These are phyloP conservation scores for Leptobrachium ailaonicum DNA, from an alignment of 2,113 vertebrate species.

Conservation along the genomic window DNA sequence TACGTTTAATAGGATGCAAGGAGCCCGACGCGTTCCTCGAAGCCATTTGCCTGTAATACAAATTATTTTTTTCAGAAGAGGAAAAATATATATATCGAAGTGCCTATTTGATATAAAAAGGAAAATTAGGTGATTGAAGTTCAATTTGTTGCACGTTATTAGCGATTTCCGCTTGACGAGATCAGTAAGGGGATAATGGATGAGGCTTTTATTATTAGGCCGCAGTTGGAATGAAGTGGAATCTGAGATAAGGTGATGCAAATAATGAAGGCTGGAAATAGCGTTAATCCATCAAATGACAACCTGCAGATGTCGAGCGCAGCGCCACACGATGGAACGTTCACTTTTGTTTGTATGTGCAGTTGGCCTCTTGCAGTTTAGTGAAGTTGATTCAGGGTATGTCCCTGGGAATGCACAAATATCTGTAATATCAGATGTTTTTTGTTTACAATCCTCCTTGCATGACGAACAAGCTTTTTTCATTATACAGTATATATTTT, in stretches of 20 bases:
- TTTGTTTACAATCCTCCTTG: too few species aligned
- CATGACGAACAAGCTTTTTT: too few species aligned
- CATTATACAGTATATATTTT: too few species aligned
- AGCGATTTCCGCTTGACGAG: slow-evolving; percentile 97
- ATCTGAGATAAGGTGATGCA: slow-evolving; percentile 99
- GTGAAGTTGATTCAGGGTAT: too few species aligned
- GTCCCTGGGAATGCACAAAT: too few species aligned
- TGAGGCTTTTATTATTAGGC: slow-evolving; percentile 99
- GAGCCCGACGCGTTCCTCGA: slow-evolving; percentile 77
- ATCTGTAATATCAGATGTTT: too few species aligned
- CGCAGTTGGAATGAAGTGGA: slow-evolving; percentile 97
- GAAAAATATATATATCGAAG: slow-evolving; percentile 67
- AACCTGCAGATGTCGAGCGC: slow-evolving; percentile 33
- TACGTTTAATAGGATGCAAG: slow-evolving; percentile 79
- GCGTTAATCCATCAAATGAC: slow-evolving; percentile 90
- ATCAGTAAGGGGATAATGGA: slow-evolving; percentile 97
- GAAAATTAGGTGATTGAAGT: slow-evolving; percentile 97
- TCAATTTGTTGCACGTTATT: slow-evolving; percentile 99
- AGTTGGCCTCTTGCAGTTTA: too few species aligned
- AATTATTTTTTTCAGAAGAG: slow-evolving; percentile 74
- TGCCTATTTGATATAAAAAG: slow-evolving; percentile 81
- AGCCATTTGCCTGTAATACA: slow-evolving; percentile 76
- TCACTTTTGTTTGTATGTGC: slow-evolving; percentile 57
- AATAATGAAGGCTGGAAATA: slow-evolving; percentile 98
- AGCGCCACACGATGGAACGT: slow-evolving; percentile 63